Evolutionary conservation across 2,113 vertebrate genomes (phyloP), one percentile per base, ranked within the genome.

Genomic region (Neotoma lepida): DNA sequence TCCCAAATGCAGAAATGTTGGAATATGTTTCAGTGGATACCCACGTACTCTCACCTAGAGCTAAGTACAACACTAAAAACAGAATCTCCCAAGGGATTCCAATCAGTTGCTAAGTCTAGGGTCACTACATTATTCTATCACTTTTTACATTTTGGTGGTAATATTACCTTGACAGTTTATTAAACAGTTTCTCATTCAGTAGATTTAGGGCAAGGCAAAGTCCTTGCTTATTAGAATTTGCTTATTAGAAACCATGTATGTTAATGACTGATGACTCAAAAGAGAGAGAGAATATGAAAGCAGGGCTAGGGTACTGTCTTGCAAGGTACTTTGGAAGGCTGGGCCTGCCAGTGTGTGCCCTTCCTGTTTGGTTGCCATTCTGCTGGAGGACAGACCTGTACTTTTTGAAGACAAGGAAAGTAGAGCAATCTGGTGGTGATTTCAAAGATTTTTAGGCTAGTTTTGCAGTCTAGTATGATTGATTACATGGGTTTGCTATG

Each of bases 151-250:
- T 46, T 71, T 4, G 33, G 33, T 64, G 26, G 54, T 76, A 68
- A 71, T 70, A 87, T 84, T 39, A 70, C 30, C 58, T 44, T 39
- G 46, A 86, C 20, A 39, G 33, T 70, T 95, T 80, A 22, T 51
- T 39, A 91, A 74, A 86, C 81, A 77, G n/a, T 70, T 77, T 87
- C 22, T 77, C 68, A 95, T 66, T 76, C 51, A 74, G 6, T 66
- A 74, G 13, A 22, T 78, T 56, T 49, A 78, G 1, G 0, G 28
- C 33, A 35, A 35, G 3, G 2, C 26, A 18, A 35, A 2, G 3
- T 46, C 39, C 87, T 49, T 71, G 24, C n/a, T n/a, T n/a, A n/a
- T n/a, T n/a, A n/a, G n/a, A 46, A 66, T 86, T 74, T 66, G 15
- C 8, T 68, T 39, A 73, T 14, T 39, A 77, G 41, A 90, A 84